phyloP scores from a whole-genome alignment of 1,140 invertebrate species.

The Lordiphosa collinella region DNA sequence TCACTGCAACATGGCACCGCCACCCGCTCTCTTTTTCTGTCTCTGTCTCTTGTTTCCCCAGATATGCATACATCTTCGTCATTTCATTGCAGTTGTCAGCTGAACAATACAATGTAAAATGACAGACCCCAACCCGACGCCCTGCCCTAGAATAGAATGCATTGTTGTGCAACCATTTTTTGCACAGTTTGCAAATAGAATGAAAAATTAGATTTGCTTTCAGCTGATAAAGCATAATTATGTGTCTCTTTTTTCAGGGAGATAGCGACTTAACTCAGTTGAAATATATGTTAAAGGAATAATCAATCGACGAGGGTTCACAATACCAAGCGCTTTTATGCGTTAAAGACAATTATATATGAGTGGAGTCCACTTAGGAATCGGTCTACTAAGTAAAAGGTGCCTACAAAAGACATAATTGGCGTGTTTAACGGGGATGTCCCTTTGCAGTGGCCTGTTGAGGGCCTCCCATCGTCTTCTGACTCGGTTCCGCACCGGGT shows the following conservation, averaged over 20 bases:
- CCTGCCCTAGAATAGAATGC: slow-evolving; percentile 28
- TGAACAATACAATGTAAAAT: slow-evolving; percentile 57
- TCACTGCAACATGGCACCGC: slow-evolving; percentile 48
- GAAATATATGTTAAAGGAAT: no score
- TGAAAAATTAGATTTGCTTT: slow-evolving; percentile 28
- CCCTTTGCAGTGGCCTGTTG: no score
- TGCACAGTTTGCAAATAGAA: slow-evolving; percentile 7
- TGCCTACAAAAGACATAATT: no score
- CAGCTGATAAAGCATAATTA: slow-evolving; percentile 19
- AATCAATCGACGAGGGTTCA: no score
- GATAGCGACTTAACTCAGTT: no score
- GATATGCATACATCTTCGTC: slow-evolving; percentile 59
- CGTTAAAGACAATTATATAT: no score
- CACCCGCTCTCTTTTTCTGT: slow-evolving; percentile 9
- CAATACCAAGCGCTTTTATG: no score
- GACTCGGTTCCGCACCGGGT: no score
- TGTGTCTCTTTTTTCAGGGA: not conserved
- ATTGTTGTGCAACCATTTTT: slow-evolving; percentile 39
- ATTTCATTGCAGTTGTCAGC: slow-evolving; percentile 67
- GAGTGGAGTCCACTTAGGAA: no score
- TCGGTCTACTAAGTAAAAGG: no score
- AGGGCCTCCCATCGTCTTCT: no score
- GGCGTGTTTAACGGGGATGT: no score
- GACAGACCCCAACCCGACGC: slow-evolving; percentile 17
- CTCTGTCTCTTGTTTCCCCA: slow-evolving; percentile 15